Conservation (phyloP, 2,888 invertebrate species). For the Mythimna impura region DNA sequence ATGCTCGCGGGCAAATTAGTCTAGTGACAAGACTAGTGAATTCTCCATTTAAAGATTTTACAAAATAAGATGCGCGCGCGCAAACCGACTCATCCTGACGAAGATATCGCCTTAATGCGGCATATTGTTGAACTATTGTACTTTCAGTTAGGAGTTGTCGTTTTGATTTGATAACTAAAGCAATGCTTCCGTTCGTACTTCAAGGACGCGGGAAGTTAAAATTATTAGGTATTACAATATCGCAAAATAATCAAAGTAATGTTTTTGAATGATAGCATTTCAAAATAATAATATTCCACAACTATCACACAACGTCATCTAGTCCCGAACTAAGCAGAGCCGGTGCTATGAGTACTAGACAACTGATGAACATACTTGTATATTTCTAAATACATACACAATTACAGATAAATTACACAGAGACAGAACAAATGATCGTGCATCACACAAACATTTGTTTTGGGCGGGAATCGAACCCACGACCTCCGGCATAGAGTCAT, state of each 20-base stretch:
- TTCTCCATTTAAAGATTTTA: neutral
- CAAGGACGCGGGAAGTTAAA: slow-evolving; percentile 5
- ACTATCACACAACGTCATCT: too few species aligned
- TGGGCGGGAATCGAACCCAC: too few species aligned
- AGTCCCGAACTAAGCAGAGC: too few species aligned
- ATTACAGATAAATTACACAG: too few species aligned
- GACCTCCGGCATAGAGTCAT: too few species aligned
- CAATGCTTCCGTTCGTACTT: slow-evolving; percentile 15
- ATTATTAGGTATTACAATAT: neutral
- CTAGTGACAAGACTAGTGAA: neutral
- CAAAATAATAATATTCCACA: neutral
- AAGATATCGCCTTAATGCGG: slow-evolving; percentile 19
- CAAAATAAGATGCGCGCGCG: slow-evolving; percentile 1
- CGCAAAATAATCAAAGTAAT: neutral
- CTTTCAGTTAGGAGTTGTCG: neutral
- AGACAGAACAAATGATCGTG: too few species aligned
- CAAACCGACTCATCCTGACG: slow-evolving; percentile 21
- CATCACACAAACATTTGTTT: too few species aligned
- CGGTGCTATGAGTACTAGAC: too few species aligned
- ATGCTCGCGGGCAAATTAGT: neutral
- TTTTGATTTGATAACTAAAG: slow-evolving; percentile 24
- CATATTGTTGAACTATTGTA: slow-evolving; percentile 3
- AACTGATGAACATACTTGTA: too few species aligned
- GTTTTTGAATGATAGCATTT: neutral
- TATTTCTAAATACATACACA: too few species aligned